Conservation (phyloP, 2,797 vertebrate species). For the Cossypha niveicapilla region DNA sequence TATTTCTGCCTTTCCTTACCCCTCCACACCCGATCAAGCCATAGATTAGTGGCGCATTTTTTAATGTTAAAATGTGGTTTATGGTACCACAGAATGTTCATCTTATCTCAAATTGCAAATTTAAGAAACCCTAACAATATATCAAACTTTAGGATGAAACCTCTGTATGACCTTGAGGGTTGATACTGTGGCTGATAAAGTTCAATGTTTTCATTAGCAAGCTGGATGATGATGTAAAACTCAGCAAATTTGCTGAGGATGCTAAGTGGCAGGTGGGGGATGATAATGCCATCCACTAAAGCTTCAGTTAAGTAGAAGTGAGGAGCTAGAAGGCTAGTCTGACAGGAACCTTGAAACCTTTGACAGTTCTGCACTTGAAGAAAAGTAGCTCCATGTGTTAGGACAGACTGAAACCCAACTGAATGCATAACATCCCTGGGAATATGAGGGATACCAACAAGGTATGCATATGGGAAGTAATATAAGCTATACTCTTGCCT, state of each 20-base stretch:
- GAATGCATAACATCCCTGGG: not conserved
- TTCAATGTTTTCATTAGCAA: not conserved
- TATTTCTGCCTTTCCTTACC: not conserved
- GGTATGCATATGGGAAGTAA: too few species aligned
- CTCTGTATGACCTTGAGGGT: not conserved
- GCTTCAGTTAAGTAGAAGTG: not conserved
- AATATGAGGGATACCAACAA: not conserved
- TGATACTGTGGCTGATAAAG: not conserved
- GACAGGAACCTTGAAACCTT: not conserved
- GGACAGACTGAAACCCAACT: not conserved
- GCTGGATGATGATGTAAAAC: not conserved
- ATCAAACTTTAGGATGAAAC: not conserved
- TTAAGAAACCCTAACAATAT: not conserved
- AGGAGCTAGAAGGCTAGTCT: not conserved
- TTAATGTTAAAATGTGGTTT: not conserved
- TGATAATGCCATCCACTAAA: not conserved
- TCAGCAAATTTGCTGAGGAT: not conserved
- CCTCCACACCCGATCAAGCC: not conserved
- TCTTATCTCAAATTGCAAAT: not conserved
- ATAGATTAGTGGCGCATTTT: not conserved
- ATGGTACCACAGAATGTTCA: not conserved
- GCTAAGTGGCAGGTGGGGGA: not conserved
- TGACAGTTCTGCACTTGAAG: not conserved
- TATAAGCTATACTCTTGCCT: not conserved
- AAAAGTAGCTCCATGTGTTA: not conserved